Evolutionary conservation across 2,113 vertebrate species (phyloP).

Genomic region (Dunckerocampus dactyliophorus): DNA sequence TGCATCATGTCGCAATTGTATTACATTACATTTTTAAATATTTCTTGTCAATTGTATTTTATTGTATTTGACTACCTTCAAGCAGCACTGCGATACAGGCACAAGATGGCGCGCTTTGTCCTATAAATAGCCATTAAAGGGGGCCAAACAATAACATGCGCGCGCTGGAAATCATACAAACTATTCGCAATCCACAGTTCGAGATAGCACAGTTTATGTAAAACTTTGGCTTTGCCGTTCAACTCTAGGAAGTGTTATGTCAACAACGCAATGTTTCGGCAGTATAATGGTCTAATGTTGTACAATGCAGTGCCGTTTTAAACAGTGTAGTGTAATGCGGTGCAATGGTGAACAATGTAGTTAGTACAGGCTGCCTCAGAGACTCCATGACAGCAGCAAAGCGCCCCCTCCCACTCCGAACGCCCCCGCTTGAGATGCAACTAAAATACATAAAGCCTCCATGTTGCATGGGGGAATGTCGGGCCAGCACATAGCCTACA

Average conservation of each 20-base stretch:
- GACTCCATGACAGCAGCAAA: slow-evolving; percentile 52
- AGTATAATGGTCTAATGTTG: too few relatives aligned
- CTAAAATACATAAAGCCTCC: slow-evolving; percentile 73
- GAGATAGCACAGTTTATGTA: not conserved
- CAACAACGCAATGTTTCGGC: not conserved
- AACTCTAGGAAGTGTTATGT: not conserved
- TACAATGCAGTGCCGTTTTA: too few relatives aligned
- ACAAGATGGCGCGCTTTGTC: slow-evolving; percentile 30
- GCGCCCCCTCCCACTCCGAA: slow-evolving; percentile 42
- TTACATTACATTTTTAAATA: too few relatives aligned
- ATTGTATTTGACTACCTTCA: not conserved
- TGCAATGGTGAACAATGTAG: slow-evolving; percentile 21
- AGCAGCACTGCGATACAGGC: not conserved
- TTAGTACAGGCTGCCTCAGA: slow-evolving; percentile 32
- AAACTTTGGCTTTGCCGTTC: too few relatives aligned
- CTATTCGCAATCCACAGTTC: too few relatives aligned
- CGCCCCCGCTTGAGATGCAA: slow-evolving; percentile 61
- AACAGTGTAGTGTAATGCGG: too few relatives aligned
- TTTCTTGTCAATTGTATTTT: not conserved
- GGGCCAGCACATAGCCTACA: slow-evolving; percentile 20
- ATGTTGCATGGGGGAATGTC: slow-evolving; percentile 65
- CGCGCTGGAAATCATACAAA: not conserved
- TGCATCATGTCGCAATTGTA: too few relatives aligned
- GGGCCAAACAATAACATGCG: not conserved
- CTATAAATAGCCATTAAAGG: not conserved